Base-by-base conservation (phyloP, 2,113 vertebrate species). In the Pycnonotus jocosus region DNA sequence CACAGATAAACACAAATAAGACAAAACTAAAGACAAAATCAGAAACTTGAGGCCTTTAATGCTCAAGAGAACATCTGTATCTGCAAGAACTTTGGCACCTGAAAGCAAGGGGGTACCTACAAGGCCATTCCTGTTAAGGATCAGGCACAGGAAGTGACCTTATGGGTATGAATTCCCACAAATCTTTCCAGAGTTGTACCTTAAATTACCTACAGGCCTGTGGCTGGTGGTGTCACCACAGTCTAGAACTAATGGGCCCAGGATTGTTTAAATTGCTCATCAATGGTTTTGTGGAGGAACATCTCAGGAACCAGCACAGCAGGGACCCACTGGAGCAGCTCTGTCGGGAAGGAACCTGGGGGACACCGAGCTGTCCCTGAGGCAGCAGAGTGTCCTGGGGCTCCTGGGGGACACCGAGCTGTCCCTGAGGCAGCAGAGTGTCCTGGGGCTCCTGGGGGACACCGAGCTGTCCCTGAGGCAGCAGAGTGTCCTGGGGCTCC, bases 121-220 rank as follows among this genome's bases (percentile, higher is more conserved):
- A 31, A n/a, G 10, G 28, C 35, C 12, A 8, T 22, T 42, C 8
- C 8, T 3, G 8, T 17, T 11, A 27, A 30, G 7, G 35, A 53
- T 20, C 37, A 30, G 2, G 10, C 13, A 42, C 1, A 1, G 2
- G 6, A 31, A 68, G 12, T 17, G 21, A 23, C 0, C 0, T 27
- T 14, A 22, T 0, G 0, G 0, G 4, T 15, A 18, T 2, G 61
- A 65, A 42, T 33, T 42, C 16, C 27, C 50, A 62, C 14, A n/a
- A 7, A 23, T 3, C 4, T 23, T 35, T 12, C 58, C 17, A 31
- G 21, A 30, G 12, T 4, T 64, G 23, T 23, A 23, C 23, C 8
- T 19, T 28, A 45, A 73, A 33, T n/a, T 28, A 38, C 10, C 48
- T 47, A 28, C 40, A 47, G 15, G 9, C 5, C 65, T 62, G 6